Percentiles rank a stretch among this genome's conserved stretches.
phyloP scores from a whole-genome alignment of 2,888 invertebrate genomes.

The Heterodera filipjevi region DNA sequence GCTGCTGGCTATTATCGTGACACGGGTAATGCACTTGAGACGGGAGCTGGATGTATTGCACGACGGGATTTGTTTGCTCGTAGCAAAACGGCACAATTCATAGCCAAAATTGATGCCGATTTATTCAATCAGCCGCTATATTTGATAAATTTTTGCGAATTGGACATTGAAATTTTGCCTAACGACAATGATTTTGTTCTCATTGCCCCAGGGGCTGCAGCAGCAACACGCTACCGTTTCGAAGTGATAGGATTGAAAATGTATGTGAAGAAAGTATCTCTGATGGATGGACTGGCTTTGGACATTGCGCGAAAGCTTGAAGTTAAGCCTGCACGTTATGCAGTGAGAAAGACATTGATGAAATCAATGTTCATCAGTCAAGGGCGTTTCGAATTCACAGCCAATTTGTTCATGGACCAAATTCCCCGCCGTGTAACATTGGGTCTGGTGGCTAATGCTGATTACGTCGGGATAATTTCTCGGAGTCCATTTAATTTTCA shows the following conservation, averaged over 20 bases:
- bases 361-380: conserved; percentile 15
- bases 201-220: not conserved
- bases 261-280: conserved; percentile 3
- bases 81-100: not conserved
- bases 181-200: not conserved
- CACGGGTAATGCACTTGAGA: no score
- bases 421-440: conserved; percentile 11
- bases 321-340: conserved; percentile 20
- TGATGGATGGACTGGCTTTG: conserved; percentile 26
- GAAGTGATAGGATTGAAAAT: not conserved
- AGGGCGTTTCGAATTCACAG: not conserved
- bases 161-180: conserved; percentile 12
- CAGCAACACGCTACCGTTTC: no score
- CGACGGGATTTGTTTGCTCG: no score
- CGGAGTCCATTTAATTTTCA: conserved; percentile 20
- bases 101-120: conserved; percentile 10
- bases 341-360: conserved; percentile 27
- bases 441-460: conserved; percentile 18
- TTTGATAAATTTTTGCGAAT: conserved; percentile 13
- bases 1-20: not conserved
- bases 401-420: conserved; percentile 24
- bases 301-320: conserved; percentile 30
- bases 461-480: not conserved
- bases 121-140: conserved; percentile 15
- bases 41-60: no score